Conservation (phyloP, 2,888 invertebrate species). For the Gymnoscelis rufifasciata region DNA sequence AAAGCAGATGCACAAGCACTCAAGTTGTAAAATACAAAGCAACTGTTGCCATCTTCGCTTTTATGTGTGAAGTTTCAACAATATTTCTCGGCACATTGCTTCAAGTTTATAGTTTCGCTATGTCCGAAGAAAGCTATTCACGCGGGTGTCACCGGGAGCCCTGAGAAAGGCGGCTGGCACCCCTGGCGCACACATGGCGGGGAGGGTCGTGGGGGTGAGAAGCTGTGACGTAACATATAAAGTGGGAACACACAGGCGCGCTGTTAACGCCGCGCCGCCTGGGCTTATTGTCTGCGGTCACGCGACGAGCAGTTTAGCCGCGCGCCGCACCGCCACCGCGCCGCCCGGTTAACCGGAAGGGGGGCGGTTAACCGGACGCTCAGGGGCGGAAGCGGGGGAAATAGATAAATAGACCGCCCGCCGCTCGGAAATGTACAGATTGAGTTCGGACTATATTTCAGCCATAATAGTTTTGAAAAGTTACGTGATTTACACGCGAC, state of each 20-base stretch:
- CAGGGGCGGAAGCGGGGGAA: constrained; percentile 78
- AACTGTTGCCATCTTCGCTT: constrained; percentile 8
- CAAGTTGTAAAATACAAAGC: constrained; percentile 17
- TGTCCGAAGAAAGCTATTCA: constrained; percentile 16
- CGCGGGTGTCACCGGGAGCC: constrained; percentile 18
- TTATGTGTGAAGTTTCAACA: constrained; percentile 19
- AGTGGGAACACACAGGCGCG: constrained; percentile 79
- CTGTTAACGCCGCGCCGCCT: constrained; percentile 76
- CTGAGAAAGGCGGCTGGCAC: constrained; percentile 25
- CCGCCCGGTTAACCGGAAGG: constrained; percentile 78
- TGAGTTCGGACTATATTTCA: constrained; percentile 78
- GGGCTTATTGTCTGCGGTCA: constrained; percentile 80
- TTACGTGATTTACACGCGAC: constrained; percentile 77
- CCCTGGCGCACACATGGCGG: constrained; percentile 33
- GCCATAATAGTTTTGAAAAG: constrained; percentile 77
- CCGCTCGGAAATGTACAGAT: constrained; percentile 79
- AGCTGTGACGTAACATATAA: constrained; percentile 71
- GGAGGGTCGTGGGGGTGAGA: constrained; percentile 30
- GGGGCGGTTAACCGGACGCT: constrained; percentile 79
- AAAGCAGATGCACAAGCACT: constrained; percentile 7
- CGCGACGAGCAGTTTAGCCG: constrained; percentile 80
- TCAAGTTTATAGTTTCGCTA: constrained; percentile 13
- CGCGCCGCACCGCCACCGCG: constrained; percentile 68
- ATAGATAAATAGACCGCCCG: constrained; percentile 79
- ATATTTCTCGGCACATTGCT: constrained; percentile 18